Conservation (phyloP, 2,113 vertebrate genomes). For the Leucopsar rothschildi region DNA sequence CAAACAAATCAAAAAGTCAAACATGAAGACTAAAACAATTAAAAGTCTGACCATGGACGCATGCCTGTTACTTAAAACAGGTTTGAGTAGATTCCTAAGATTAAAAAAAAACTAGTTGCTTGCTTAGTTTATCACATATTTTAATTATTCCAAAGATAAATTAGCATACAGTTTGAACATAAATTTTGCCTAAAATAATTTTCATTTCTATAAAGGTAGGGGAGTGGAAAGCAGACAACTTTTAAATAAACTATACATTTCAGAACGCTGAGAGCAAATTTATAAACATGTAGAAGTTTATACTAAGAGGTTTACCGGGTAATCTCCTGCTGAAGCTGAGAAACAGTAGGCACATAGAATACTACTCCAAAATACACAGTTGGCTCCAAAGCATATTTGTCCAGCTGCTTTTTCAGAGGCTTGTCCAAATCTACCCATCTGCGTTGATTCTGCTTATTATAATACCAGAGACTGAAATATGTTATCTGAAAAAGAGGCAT, state of each 20-base stretch:
- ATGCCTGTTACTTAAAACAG: not conserved
- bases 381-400: constrained; percentile 94
- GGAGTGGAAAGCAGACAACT: not conserved
- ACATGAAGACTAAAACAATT: not conserved
- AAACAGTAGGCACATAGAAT: constrained; percentile 90
- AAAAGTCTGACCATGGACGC: not conserved
- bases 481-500: constrained; percentile 80
- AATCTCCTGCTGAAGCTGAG: constrained; percentile 94
- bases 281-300: not conserved
- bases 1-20: not conserved
- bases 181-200: not conserved
- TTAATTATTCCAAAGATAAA: not conserved
- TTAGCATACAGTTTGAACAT: not conserved
- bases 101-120: not conserved
- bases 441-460: constrained; percentile 95
- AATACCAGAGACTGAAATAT: constrained; percentile 97
- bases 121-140: not conserved
- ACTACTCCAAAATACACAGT: constrained; percentile 96
- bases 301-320: constrained; percentile 81
- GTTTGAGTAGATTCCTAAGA: not conserved
- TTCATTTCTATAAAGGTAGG: not conserved
- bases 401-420: constrained; percentile 96
- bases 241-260: not conserved
- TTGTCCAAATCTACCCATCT: constrained; percentile 98
- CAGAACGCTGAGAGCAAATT: not conserved